phyloP scores from a whole-genome alignment of 2,113 vertebrate genomes.

The Pipra filicauda region DNA sequence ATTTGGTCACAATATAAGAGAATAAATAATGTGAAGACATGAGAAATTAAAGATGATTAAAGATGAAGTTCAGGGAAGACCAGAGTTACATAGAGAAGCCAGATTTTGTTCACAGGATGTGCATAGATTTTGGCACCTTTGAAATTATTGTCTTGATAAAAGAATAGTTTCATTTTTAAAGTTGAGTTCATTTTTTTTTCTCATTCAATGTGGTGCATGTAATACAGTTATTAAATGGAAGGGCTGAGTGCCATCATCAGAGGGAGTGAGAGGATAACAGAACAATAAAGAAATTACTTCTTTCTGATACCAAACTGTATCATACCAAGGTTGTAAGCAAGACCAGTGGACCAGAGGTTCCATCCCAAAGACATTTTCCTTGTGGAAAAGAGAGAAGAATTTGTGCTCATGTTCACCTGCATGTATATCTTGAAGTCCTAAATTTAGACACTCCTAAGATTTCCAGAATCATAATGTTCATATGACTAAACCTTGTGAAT shows the following conservation, averaged over 20 bases:
- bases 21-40: background rate
- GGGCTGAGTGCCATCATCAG: background rate
- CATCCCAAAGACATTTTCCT: background rate
- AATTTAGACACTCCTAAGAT: background rate
- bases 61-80: background rate
- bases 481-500: background rate
- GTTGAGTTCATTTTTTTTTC: background rate
- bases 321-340: background rate
- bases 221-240: background rate
- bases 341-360: background rate
- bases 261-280: background rate
- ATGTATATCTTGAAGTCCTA: background rate
- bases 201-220: background rate
- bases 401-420: background rate
- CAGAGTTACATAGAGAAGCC: background rate
- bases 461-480: background rate
- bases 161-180: background rate
- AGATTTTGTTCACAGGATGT: background rate
- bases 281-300: background rate
- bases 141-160: background rate
- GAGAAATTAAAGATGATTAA: background rate
- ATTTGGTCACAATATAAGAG: background rate
- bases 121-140: background rate
- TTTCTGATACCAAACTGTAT: background rate
- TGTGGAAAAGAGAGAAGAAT: background rate